Conservation (phyloP, 2,113 vertebrate species). For the Vombatus ursinus region DNA sequence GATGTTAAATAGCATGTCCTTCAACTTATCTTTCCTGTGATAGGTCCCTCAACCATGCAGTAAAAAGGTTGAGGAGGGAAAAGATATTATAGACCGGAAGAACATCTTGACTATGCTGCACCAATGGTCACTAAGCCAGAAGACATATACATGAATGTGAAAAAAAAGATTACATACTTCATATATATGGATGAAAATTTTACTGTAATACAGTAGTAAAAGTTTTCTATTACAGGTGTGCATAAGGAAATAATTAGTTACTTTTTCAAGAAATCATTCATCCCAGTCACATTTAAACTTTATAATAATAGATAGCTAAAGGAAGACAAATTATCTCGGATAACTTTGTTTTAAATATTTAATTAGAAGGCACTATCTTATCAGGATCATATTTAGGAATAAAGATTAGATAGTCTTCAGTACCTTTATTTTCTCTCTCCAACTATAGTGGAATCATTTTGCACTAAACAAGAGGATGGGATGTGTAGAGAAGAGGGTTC, state of each 20-base stretch:
- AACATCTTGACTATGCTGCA: background rate
- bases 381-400: background rate
- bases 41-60: background rate
- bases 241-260: background rate
- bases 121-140: background rate
- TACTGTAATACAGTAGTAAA: background rate
- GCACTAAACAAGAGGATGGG: background rate
- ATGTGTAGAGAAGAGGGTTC: background rate
- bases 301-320: background rate
- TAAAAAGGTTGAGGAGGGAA: background rate
- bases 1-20: background rate
- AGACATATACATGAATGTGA: background rate
- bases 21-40: background rate
- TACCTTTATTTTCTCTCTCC: background rate
- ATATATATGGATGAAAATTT: background rate
- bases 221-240: constrained; percentile 23
- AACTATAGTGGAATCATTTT: background rate
- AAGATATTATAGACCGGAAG: background rate
- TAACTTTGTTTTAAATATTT: background rate
- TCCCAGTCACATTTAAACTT: background rate
- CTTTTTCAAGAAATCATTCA: background rate
- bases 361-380: constrained; percentile 32
- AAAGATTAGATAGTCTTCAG: background rate
- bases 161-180: constrained; percentile 20
- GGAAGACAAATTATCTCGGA: background rate